Percentiles rank a stretch among this genome's conserved stretches.
Evolutionary conservation across 2,113 vertebrate species (phyloP).

Genomic region (Echinops telfairi): DNA sequence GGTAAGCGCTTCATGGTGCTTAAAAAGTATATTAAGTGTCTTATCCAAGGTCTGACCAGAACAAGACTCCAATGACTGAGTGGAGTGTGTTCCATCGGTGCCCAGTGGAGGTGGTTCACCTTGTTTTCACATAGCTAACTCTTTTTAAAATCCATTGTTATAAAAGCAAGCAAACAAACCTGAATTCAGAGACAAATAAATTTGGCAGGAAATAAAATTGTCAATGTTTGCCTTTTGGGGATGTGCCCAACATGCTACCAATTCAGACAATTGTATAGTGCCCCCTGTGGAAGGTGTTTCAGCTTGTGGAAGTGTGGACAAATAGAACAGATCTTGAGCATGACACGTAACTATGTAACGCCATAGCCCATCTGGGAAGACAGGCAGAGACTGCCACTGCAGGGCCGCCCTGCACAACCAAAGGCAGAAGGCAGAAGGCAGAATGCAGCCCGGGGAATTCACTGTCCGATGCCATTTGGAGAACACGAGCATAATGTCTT

Average conservation of each 20-base stretch:
- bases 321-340: background rate
- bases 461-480: background rate
- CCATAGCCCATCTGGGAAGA: background rate
- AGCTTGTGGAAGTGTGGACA: background rate
- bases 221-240: background rate
- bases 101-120: background rate
- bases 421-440: background rate
- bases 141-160: too few relatives aligned
- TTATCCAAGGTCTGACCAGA: slow-evolving; percentile 58
- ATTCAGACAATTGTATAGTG: background rate
- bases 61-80: background rate
- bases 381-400: background rate
- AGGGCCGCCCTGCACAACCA: background rate
- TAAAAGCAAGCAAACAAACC: background rate
- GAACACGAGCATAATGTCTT: background rate
- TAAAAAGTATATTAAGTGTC: slow-evolving; percentile 40
- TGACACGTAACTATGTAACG: rapidly evolving
- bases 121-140: background rate
- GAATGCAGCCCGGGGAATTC: background rate
- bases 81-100: slow-evolving; percentile 12
- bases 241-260: background rate
- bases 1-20: slow-evolving; percentile 9
- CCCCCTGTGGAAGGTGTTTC: background rate
- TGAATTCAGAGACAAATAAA: background rate
- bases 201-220: slow-evolving; percentile 15